These are phyloP conservation scores for Cheumatopsyche charites DNA, from an alignment of 1,140 invertebrate genomes.

Conservation along the genomic window DNA sequence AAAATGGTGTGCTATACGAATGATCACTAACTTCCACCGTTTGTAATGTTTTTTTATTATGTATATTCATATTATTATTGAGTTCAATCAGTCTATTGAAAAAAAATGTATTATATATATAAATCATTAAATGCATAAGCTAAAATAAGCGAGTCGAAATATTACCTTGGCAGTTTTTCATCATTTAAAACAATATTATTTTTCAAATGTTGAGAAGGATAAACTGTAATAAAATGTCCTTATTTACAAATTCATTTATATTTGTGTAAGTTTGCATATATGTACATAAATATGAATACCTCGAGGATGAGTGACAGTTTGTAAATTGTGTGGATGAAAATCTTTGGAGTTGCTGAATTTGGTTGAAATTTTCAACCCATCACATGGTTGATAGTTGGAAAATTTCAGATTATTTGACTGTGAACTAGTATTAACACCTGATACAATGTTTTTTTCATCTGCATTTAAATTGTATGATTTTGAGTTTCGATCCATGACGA, in stretches of 20 bases:
- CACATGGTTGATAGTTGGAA: not conserved
- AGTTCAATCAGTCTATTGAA: not conserved
- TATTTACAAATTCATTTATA: too few species aligned
- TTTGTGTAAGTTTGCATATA: too few species aligned
- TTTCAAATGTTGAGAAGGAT: not conserved
- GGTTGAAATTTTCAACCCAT: not conserved
- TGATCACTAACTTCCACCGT: not conserved
- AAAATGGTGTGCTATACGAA: not conserved
- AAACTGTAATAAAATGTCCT: not conserved
- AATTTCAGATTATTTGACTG: too few species aligned
- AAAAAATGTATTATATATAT: not conserved
- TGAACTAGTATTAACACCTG: too few species aligned
- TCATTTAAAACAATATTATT: too few species aligned
- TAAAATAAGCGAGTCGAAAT: too few species aligned
- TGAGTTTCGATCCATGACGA: constrained; percentile 20
- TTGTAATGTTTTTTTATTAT: not conserved
- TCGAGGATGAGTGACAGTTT: not conserved
- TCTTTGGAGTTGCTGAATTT: too few species aligned
- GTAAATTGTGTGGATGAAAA: too few species aligned
- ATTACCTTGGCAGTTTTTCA: too few species aligned
- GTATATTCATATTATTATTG: constrained; percentile 3
- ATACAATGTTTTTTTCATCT: not conserved
- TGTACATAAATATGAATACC: constrained; percentile 2
- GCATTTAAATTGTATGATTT: constrained; percentile 6
- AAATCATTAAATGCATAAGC: not conserved